These are phyloP conservation scores for Macquaria ambigua DNA, from an alignment of 2,113 vertebrate species.

Conservation along the genomic window DNA sequence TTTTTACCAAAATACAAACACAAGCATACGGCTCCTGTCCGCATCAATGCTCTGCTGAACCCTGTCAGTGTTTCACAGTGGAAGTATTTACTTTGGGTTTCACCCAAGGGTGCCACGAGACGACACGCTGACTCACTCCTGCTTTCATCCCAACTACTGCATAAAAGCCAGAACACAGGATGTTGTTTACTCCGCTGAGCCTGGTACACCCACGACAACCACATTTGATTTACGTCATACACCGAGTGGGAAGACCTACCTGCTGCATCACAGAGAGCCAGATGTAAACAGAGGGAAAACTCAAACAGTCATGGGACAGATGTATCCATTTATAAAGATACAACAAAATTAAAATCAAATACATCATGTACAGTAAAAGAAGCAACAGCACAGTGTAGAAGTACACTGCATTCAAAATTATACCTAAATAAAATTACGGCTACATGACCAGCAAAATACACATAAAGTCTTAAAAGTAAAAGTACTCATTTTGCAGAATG, in stretches of 20 bases:
- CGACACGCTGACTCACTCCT: constrained; percentile 35
- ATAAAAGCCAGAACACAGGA: constrained; percentile 30
- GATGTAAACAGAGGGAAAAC: constrained; percentile 2
- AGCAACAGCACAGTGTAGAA: background rate
- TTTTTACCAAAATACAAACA: constrained; percentile 16
- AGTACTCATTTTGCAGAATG: background rate
- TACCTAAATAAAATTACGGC: too few species aligned
- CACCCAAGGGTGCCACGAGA: constrained; percentile 21
- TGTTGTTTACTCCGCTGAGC: constrained; percentile 32
- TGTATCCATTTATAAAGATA: background rate
- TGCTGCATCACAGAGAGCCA: constrained; percentile 9
- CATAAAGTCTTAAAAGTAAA: background rate
- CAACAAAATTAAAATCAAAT: background rate
- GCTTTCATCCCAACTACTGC: constrained; percentile 17
- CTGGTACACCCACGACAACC: constrained; percentile 6
- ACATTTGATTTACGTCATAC: constrained; percentile 31
- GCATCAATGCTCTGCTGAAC: constrained; percentile 28
- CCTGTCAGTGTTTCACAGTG: constrained; percentile 1
- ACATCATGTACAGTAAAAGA: background rate
- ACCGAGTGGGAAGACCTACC: background rate
- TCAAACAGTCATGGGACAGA: background rate
- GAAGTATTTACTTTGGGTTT: constrained; percentile 40
- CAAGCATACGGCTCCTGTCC: constrained; percentile 4
- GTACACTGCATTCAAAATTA: too few species aligned
- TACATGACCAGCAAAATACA: background rate